A percentile compares a stretch with the other conserved stretches of the same genome.
phyloP scores from a whole-genome alignment of 1,140 invertebrate species.

The Meloidogyne chitwoodi region DNA sequence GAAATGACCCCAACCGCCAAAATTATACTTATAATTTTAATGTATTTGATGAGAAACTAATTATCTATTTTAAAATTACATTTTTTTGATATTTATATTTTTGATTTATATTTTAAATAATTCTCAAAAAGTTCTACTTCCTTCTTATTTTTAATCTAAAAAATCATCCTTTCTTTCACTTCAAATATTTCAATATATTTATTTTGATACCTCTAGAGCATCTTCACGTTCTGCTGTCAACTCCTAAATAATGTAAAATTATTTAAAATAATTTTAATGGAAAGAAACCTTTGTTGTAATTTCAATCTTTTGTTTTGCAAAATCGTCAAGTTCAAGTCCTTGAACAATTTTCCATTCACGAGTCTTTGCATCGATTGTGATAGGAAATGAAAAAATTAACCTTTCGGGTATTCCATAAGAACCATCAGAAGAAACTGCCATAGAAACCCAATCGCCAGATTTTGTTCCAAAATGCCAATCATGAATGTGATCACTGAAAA shows the following conservation, averaged over 20 bases:
- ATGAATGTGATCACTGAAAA: conserved; percentile 13
- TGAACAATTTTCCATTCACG: conserved; percentile 83
- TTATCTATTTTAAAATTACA: too few relatives aligned
- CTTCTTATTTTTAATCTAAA: background rate
- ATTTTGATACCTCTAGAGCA: conserved; percentile 53
- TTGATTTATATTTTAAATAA: background rate
- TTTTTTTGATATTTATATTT: background rate
- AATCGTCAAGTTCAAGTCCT: conserved; percentile 77
- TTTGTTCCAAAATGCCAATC: conserved; percentile 84
- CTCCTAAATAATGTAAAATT: conserved; percentile 40
- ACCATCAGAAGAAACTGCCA: conserved; percentile 98
- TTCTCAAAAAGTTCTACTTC: background rate
- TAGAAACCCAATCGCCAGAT: conserved; percentile 74
- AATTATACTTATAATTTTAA: too few relatives aligned
- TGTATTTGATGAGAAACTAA: too few relatives aligned
- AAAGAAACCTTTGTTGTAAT: conserved; percentile 75
- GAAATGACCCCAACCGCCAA: too few relatives aligned
- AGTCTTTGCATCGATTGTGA: conserved; percentile 67
- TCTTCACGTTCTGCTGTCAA: conserved; percentile 54
- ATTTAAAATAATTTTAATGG: conserved; percentile 1
- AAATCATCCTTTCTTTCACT: background rate
- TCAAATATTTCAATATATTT: background rate
- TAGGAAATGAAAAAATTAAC: conserved; percentile 92
- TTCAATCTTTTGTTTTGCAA: conserved; percentile 77
- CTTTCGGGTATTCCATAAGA: conserved; percentile 75